Percentiles rank a stretch among this genome's conserved stretches.
phyloP scores from a whole-genome alignment of 2,888 invertebrate species.

The Heteropelma amictum region DNA sequence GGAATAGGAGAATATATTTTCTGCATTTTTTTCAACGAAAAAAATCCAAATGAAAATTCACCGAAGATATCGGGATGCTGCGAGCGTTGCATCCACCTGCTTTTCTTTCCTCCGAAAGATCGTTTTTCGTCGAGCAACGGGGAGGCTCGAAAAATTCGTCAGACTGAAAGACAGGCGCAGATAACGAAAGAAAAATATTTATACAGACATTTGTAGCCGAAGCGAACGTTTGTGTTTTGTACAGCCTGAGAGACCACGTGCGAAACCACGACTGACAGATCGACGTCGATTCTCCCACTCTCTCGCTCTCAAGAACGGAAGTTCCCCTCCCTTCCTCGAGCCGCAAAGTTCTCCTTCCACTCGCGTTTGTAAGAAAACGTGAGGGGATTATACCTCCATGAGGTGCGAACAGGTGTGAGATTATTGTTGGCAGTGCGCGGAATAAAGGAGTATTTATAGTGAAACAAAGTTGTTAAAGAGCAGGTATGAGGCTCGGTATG shows the following conservation, averaged over 20 bases:
- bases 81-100: slow-evolving; percentile 24
- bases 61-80: neutral
- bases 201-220: neutral
- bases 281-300: slow-evolving; percentile 35
- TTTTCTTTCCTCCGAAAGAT: neutral
- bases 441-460: too few species aligned
- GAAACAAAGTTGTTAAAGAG: too few species aligned
- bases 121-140: neutral
- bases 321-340: slow-evolving; percentile 18
- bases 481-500: too few species aligned
- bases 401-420: slow-evolving; percentile 64
- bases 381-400: slow-evolving; percentile 41
- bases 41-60: slow-evolving; percentile 13
- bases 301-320: slow-evolving; percentile 35
- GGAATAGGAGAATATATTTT: neutral
- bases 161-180: neutral
- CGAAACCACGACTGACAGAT: slow-evolving; percentile 53
- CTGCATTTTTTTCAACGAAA: neutral
- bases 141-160: neutral
- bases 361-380: neutral
- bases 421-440: slow-evolving; percentile 23
- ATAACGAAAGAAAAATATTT: neutral
- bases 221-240: slow-evolving; percentile 10
- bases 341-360: neutral
- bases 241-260: slow-evolving; percentile 44